Base-by-base conservation (phyloP, 2,888 invertebrate genomes). In the Chymomyza caudatula region DNA sequence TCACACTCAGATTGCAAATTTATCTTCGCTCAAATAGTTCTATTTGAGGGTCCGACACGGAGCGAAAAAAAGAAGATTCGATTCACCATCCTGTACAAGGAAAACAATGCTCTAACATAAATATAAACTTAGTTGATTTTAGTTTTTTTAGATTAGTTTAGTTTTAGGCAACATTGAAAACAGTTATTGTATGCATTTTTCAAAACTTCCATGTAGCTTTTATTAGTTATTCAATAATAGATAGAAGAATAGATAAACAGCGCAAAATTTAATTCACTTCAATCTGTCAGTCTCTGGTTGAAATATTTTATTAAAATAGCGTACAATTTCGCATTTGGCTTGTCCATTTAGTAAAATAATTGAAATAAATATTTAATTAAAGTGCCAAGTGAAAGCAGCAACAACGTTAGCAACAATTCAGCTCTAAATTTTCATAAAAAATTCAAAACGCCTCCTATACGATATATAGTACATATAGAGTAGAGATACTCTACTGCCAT, bases 341-440 rank as follows among this genome's bases (percentile, higher is more conserved):
- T 60, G 58, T 73, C 75, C 78, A 76, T 80, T 83, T 76, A 69
- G 56, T 15, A 65, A 74, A 77, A 77, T 79, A 68, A 76, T 76
- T 76, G 72, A 77, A 84, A 84, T 86, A 85, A 84, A 87, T 85
- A 86, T 86, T 86, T 86, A 79, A 86, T 85, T 82, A 78, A 78
- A 84, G 84, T 82, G 72, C 73, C 73, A 75, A 69, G 73, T 74
- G 72, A 65, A 72, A 58, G 68, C 63, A 54, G 47, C 69, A 65
- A 49, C 67, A 61, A 65, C 20, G 57, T 43, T 37, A 44, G 47
- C 52, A 67, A 51, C 53, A 60, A 63, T 47, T 63, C 59, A 64
- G 67, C 70, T 76, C 77, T 76, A 83, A 86, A 83, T 77, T 85
- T 85, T 83, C 75, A 86, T 86, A 81, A 83, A 85, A 78, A 86